A percentile compares a stretch with the other conserved stretches of the same genome.
These are phyloP conservation scores for Drosophila nr. perissopoda DNA, from an alignment of 2,888 invertebrate species.

Conservation along the genomic window DNA sequence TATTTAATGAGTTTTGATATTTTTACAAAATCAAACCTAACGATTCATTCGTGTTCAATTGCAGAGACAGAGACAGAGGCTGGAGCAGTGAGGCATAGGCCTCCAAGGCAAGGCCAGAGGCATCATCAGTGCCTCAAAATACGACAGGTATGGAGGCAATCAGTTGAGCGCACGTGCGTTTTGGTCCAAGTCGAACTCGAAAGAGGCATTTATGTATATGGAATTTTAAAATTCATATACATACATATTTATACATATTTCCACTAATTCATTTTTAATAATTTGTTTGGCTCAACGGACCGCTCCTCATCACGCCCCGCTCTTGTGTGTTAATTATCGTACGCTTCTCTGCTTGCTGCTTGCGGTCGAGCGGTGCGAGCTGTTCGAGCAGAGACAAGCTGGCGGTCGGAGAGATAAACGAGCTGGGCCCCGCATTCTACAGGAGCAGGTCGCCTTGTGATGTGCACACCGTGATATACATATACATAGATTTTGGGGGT, in stretches of 20 bases:
- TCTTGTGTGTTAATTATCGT: slow-evolving; percentile 76
- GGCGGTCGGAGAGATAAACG: slow-evolving; percentile 71
- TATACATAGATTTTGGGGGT: slow-evolving; percentile 68
- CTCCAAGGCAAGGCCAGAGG: slow-evolving; percentile 53
- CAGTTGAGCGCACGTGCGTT: slow-evolving; percentile 75
- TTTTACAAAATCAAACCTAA: slow-evolving; percentile 65
- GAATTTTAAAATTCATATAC: slow-evolving; percentile 75
- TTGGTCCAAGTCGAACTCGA: slow-evolving; percentile 29
- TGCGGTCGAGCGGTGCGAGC: slow-evolving; percentile 24
- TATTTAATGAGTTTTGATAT: slow-evolving; percentile 82
- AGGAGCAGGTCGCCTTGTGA: slow-evolving; percentile 62
- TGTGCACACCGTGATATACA: slow-evolving; percentile 26
- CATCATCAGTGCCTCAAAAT: slow-evolving; percentile 61
- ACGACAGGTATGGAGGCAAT: slow-evolving; percentile 52
- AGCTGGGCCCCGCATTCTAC: slow-evolving; percentile 63
- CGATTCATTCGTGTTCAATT: slow-evolving; percentile 74
- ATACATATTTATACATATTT: slow-evolving; percentile 76
- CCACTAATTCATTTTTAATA: slow-evolving; percentile 84
- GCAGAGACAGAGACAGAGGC: slow-evolving; percentile 31
- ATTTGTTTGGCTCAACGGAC: slow-evolving; percentile 75
- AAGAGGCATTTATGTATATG: slow-evolving; percentile 49
- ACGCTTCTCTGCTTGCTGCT: slow-evolving; percentile 28
- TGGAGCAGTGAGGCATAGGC: slow-evolving; percentile 7
- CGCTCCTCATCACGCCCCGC: slow-evolving; percentile 77
- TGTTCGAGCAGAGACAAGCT: slow-evolving; percentile 55